These are phyloP conservation scores for Diplogasteroides magnus DNA, from an alignment of 1,140 invertebrate species.

Conservation along the genomic window DNA sequence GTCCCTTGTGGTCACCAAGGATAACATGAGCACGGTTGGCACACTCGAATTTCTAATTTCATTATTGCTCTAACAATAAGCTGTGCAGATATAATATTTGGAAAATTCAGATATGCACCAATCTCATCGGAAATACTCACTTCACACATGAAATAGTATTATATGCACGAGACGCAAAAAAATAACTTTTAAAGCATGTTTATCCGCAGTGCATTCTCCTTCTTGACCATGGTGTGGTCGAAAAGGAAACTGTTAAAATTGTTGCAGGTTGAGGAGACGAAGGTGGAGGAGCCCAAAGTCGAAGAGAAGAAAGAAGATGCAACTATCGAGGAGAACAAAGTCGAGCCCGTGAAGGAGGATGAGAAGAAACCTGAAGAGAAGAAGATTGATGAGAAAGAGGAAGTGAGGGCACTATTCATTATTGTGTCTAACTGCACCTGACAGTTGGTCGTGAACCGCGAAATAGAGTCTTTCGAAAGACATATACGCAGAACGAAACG, in stretches of 20 bases:
- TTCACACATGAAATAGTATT: not conserved
- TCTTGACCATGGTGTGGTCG: too few species aligned
- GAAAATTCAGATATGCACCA: too few species aligned
- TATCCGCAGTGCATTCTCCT: too few species aligned
- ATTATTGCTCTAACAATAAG: not conserved
- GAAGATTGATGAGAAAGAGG: not conserved
- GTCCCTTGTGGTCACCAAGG: not conserved
- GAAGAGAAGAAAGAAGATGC: not conserved
- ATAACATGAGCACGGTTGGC: not conserved
- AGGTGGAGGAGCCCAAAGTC: not conserved
- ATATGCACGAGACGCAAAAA: not conserved
- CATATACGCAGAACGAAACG: too few species aligned
- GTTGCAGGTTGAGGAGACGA: not conserved
- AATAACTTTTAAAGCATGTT: not conserved
- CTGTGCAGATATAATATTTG: too few species aligned
- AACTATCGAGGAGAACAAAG: too few species aligned
- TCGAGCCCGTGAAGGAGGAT: not conserved
- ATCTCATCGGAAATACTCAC: not conserved
- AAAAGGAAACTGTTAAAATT: not conserved
- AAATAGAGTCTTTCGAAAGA: too few species aligned
- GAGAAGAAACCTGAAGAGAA: not conserved
- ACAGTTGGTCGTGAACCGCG: too few species aligned
- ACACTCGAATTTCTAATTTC: not conserved
- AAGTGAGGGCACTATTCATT: not conserved
- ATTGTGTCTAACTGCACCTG: not conserved